phyloP scores from a whole-genome alignment of 2,888 invertebrate genomes.

The Elmis aenea region DNA sequence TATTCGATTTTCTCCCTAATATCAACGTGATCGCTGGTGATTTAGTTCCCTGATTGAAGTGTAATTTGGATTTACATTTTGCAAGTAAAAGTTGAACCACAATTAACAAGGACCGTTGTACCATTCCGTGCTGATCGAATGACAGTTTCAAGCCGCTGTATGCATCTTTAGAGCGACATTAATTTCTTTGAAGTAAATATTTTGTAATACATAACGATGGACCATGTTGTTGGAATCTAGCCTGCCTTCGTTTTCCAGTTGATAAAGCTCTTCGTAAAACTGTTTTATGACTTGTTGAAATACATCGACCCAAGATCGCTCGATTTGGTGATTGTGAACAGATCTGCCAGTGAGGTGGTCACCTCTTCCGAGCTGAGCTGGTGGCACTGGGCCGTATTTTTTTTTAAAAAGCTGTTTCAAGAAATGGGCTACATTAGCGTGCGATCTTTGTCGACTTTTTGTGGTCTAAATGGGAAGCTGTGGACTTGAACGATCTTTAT shows the following conservation, averaged over 20 bases:
- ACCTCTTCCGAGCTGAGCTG: constrained; percentile 3
- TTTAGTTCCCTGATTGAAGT: constrained; percentile 2
- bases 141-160: constrained; percentile 7
- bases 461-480: too few species aligned
- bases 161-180: constrained; percentile 3
- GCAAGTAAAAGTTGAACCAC: constrained; percentile 3
- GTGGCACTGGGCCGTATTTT: too few species aligned
- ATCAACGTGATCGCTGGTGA: too few species aligned
- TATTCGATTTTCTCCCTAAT: too few species aligned
- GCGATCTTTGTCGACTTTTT: too few species aligned
- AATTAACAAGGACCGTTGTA: constrained; percentile 3
- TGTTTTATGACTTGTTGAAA: constrained; percentile 3
- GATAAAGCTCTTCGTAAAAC: constrained; percentile 6
- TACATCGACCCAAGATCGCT: constrained; percentile 8
- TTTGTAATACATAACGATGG: too few species aligned
- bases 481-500: too few species aligned
- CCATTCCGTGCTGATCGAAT: constrained; percentile 5
- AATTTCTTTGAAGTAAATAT: too few species aligned
- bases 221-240: too few species aligned
- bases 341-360: constrained; percentile 7
- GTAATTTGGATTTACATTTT: constrained; percentile 1
- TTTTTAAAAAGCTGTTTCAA: too few species aligned
- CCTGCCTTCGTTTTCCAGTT: too few species aligned
- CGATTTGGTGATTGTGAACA: constrained; percentile 6
- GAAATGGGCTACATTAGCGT: too few species aligned